Percentiles rank a stretch among this genome's conserved stretches.
phyloP scores from a whole-genome alignment of 2,888 invertebrate species.

The Aphodius sticticus region DNA sequence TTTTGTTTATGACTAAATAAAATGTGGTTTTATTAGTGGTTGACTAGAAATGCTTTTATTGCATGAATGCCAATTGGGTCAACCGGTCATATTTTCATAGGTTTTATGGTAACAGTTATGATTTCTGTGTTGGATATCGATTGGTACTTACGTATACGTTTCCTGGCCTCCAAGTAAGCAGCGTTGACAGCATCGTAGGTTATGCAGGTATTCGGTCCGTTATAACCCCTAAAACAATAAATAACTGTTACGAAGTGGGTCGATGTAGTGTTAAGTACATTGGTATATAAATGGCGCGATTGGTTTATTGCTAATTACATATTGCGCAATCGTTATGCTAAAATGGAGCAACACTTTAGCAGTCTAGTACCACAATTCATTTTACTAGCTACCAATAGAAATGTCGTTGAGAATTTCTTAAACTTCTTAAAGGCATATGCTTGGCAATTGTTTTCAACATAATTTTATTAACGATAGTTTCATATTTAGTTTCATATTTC shows the following conservation, averaged over 20 bases:
- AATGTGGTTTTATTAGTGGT: background rate
- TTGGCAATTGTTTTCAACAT: too few relatives aligned
- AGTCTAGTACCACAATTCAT: too few relatives aligned
- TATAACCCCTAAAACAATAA: conserved; percentile 66
- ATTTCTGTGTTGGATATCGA: background rate
- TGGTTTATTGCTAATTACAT: background rate
- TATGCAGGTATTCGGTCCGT: conserved; percentile 81
- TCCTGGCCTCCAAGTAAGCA: conserved; percentile 86
- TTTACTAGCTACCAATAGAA: too few relatives aligned
- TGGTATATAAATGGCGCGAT: background rate
- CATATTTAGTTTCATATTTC: too few relatives aligned
- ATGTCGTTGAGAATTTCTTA: too few relatives aligned
- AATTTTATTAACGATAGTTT: too few relatives aligned
- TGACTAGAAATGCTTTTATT: background rate
- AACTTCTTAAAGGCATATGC: too few relatives aligned
- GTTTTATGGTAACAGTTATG: background rate
- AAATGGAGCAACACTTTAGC: too few relatives aligned
- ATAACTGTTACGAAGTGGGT: conserved; percentile 15
- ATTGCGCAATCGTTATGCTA: background rate
- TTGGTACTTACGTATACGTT: conserved; percentile 82
- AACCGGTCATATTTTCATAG: background rate
- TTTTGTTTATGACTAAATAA: too few relatives aligned
- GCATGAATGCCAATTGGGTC: background rate
- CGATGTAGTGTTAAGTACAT: conserved; percentile 10
- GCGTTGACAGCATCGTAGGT: conserved; percentile 90